These are phyloP conservation scores for Orchesella cincta DNA, from an alignment of 1,140 invertebrate species.

Conservation along the genomic window DNA sequence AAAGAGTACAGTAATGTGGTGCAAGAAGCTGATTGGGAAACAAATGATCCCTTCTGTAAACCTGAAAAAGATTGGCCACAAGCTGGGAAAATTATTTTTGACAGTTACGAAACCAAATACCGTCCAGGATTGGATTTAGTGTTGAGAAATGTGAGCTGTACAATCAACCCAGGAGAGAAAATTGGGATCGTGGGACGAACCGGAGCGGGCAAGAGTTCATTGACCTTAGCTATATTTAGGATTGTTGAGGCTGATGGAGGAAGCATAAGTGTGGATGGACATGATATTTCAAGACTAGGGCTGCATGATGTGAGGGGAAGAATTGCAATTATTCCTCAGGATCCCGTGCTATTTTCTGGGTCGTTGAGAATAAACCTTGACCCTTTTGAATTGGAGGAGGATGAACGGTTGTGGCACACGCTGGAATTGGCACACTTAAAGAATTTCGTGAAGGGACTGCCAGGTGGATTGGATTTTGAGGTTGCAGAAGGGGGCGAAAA, in stretches of 20 bases:
- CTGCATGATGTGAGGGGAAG: conserved; percentile 62
- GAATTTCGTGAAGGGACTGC: conserved; percentile 69
- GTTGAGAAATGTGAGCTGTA: conserved; percentile 57
- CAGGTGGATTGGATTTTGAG: conserved; percentile 73
- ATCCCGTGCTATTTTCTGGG: conserved; percentile 85
- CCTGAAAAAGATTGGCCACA: conserved; percentile 50
- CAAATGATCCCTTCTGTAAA: conserved; percentile 55
- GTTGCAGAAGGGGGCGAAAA: conserved; percentile 86
- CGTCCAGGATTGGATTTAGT: conserved; percentile 66
- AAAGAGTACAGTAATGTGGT: conserved; percentile 63
- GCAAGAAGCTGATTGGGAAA: conserved; percentile 51
- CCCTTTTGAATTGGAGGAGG: conserved; percentile 74
- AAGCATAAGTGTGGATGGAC: conserved; percentile 62
- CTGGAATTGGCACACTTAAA: conserved; percentile 77
- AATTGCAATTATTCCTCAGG: conserved; percentile 67
- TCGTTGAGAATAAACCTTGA: conserved; percentile 73
- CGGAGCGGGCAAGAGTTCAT: conserved; percentile 62
- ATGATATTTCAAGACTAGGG: conserved; percentile 61
- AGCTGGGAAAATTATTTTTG: conserved; percentile 59
- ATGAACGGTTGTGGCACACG: conserved; percentile 80
- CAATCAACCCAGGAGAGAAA: conserved; percentile 59
- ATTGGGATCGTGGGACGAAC: conserved; percentile 63
- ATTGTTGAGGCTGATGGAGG: conserved; percentile 59
- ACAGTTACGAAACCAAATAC: conserved; percentile 60
- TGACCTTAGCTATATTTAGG: conserved; percentile 60